phyloP scores from a whole-genome alignment of 2,888 invertebrate species.

The Perizoma flavofasciatum region DNA sequence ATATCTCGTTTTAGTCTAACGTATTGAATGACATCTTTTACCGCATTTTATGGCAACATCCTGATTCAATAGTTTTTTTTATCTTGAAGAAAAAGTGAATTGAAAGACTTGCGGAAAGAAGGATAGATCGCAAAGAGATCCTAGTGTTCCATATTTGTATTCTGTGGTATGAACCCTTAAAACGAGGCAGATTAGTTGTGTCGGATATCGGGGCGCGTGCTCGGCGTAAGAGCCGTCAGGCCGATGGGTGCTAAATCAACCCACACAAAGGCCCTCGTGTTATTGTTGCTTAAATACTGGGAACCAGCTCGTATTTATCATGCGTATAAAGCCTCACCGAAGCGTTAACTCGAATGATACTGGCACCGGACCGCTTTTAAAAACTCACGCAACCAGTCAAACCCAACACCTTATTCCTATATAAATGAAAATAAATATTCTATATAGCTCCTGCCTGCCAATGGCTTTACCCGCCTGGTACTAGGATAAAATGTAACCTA shows the following conservation, averaged over 20 bases:
- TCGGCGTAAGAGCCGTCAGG: constrained; percentile 32
- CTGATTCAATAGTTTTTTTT: no score
- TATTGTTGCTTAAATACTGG: constrained; percentile 56
- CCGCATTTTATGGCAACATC: no score
- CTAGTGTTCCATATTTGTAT: no score
- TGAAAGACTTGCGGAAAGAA: no score
- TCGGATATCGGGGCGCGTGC: constrained; percentile 40
- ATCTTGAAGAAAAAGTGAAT: no score
- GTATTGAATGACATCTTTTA: no score
- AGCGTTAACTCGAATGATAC: constrained; percentile 38
- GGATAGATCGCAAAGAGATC: no score
- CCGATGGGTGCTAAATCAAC: constrained; percentile 49
- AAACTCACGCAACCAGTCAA: constrained; percentile 27
- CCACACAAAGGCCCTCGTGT: constrained; percentile 46
- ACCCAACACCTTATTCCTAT: constrained; percentile 10
- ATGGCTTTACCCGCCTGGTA: no score
- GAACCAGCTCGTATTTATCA: constrained; percentile 44
- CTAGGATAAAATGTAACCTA: no score
- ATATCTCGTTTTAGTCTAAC: no score
- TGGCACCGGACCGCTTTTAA: constrained; percentile 28
- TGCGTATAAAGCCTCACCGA: constrained; percentile 37
- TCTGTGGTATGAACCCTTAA: not conserved
- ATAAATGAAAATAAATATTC: no score
- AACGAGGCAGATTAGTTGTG: constrained; percentile 15
- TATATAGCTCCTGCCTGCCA: no score